Base-by-base conservation (phyloP, 2,113 vertebrate species). In the Numenius arquata region DNA sequence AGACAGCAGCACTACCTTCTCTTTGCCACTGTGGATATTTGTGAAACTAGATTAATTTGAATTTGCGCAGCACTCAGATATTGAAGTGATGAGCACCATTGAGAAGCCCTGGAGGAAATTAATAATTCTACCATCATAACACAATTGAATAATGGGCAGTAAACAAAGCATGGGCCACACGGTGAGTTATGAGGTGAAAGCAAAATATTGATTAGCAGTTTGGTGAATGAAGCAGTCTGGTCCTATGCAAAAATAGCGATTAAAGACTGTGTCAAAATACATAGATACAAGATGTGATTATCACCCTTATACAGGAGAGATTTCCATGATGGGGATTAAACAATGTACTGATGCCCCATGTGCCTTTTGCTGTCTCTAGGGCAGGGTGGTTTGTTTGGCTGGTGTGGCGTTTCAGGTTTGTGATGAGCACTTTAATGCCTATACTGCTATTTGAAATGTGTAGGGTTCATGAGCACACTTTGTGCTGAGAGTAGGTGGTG, bases 111-210 rank as follows among this genome's bases (percentile, higher is more conserved):
- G 47, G 68, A 86, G 65, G 47, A 90, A 92, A 88, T 88, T 55
- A 90, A 63, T 94, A 88, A 83, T 95, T 91, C 75, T 95, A 15
- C 56, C 65, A 20, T 67, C 65, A 61, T 63, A 90, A 90, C 16
- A 32, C 59, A 63, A 25, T 15, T 88, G 82, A 93, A 84, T 80
- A 86, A 88, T 32, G 78, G 83, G 13, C 30, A 77, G 52, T 83
- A 87, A 96, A 90, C 47, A 90, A 94, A 90, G 53, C 55, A 70
- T 13, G 58, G 82, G 41, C 43, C 72, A 65, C 78, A 74, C 18
- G 63, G 18, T 85, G 78, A 96, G 47, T 93, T 89, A 83, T 32
- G 77, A 96, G 82, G 55, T 73, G 74, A 91, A 95, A 91, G n/a
- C 67, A 74, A 88, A 86, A 25, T 88, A 91, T 61, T 77, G 90